Evolutionary conservation across 2,113 vertebrate species (phyloP), one percentile per base, ranked within the genome.

Genomic region (Agelaius tricolor): DNA sequence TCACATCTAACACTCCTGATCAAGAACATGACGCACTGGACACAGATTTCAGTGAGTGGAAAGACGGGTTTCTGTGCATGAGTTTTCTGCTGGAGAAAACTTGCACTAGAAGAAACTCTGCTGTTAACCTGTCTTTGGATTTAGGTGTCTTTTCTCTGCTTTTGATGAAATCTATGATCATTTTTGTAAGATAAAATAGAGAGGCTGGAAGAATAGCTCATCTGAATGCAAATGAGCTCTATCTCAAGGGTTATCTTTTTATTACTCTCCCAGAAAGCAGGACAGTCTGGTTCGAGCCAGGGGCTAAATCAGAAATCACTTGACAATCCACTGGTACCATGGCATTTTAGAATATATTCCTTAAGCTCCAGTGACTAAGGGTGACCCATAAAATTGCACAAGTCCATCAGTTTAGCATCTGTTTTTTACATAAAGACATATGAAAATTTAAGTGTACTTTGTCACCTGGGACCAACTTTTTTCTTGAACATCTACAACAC

Each of bases 261-360:
- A 18, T 44, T 44, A 8, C 16, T 44, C 16, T 44, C 43, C 17
- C 43, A 44, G 43, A 44, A 44, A 44, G 43, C 43, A 44, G 17
- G 43, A 44, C 43, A 44, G 17, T 18, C 43, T 44, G 43, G 43
- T 44, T 44, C 17, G 43, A 44, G 43, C 16, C 43, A 44, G 43
- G 43, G 43, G 17, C 43, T 44, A 44, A 44, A 18, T 44, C 43
- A 44, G 43, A 44, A 44, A 44, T 18, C 58, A 44, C 73, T 80
- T 92, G 83, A 87, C 85, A 96, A 92, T 66, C 41, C 59, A 87
- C 77, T 85, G 84, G 78, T 94, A 94, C 94, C 55, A 55, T 22
- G 52, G 77, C 85, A 81, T 89, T 96, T 84, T 41, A 41, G 81
- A 94, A 87, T 73, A 87, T 57, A 95, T 74, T 94, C 79, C 82